phyloP scores from a whole-genome alignment of 1,140 invertebrate genomes.

The Penaeus japonicus region DNA sequence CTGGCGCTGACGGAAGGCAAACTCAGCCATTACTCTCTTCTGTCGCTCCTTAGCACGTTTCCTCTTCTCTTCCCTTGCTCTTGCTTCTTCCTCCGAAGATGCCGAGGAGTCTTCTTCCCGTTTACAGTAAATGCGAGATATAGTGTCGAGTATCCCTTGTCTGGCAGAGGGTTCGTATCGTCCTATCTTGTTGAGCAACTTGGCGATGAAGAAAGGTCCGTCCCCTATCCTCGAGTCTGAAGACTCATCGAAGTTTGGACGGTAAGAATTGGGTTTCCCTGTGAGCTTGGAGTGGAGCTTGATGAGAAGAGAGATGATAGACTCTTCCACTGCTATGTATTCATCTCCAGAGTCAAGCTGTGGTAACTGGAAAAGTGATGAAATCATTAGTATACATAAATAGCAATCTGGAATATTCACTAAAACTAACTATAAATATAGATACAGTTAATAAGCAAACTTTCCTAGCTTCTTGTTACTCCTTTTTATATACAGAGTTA shows the following conservation, averaged over 20 bases:
- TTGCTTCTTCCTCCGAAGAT: slow-evolving; percentile 74
- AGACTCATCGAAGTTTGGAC: slow-evolving; percentile 63
- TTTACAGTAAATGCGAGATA: slow-evolving; percentile 70
- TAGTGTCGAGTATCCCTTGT: slow-evolving; percentile 73
- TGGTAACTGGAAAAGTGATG: slow-evolving; percentile 2
- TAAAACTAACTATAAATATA: no score
- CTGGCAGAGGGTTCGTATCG: slow-evolving; percentile 54
- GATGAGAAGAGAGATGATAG: slow-evolving; percentile 87
- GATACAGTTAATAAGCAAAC: no score
- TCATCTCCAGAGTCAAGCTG: slow-evolving; percentile 37
- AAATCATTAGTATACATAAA: no score
- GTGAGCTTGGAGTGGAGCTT: slow-evolving; percentile 93
- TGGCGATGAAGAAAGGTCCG: slow-evolving; percentile 84
- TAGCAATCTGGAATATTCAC: no score
- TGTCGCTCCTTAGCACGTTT: slow-evolving; percentile 87
- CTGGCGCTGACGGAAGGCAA: slow-evolving; percentile 88
- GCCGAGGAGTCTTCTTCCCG: slow-evolving; percentile 69
- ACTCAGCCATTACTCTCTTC: slow-evolving; percentile 90
- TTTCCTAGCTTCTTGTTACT: no score
- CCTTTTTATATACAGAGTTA: no score
- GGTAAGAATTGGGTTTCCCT: slow-evolving; percentile 81
- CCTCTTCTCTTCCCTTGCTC: slow-evolving; percentile 80
- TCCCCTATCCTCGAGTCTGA: slow-evolving; percentile 76
- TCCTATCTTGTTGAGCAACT: slow-evolving; percentile 68
- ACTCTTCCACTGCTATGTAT: slow-evolving; percentile 73